These are phyloP conservation scores for Micrasema longulum DNA, from an alignment of 1,140 invertebrate genomes.

Conservation along the genomic window DNA sequence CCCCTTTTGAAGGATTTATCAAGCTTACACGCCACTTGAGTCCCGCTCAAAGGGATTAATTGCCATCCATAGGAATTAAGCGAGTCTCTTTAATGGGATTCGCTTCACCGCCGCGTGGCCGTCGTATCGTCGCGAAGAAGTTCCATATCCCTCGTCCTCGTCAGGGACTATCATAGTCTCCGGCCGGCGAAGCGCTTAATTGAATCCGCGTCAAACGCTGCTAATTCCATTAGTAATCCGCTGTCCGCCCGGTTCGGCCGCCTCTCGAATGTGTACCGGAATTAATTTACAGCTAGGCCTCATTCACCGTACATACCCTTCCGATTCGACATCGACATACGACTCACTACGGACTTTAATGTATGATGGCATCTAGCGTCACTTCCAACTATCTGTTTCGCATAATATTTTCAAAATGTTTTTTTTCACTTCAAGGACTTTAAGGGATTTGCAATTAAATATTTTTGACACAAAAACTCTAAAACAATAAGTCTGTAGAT, in stretches of 20 bases:
- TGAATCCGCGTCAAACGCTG: slow-evolving; percentile 52
- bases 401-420: too few species aligned
- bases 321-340: background rate
- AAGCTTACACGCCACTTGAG: background rate
- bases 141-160: background rate
- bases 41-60: too few species aligned
- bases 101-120: slow-evolving; percentile 9
- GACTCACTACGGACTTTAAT: too few species aligned
- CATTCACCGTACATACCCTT: background rate
- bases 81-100: slow-evolving; percentile 12
- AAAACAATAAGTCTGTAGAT: too few species aligned
- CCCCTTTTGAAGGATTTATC: too few species aligned
- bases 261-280: slow-evolving; percentile 29
- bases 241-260: slow-evolving; percentile 29
- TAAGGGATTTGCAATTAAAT: too few species aligned
- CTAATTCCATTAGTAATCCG: slow-evolving; percentile 53
- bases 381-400: too few species aligned
- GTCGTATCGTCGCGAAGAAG: background rate
- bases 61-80: slow-evolving; percentile 9
- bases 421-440: too few species aligned
- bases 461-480: too few species aligned
- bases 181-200: slow-evolving; percentile 49
- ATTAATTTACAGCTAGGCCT: slow-evolving; percentile 39
- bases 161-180: slow-evolving; percentile 26
- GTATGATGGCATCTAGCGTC: too few species aligned